Evolutionary conservation across 2,797 vertebrate species (phyloP).

Genomic region (Poecilia wingei): DNA sequence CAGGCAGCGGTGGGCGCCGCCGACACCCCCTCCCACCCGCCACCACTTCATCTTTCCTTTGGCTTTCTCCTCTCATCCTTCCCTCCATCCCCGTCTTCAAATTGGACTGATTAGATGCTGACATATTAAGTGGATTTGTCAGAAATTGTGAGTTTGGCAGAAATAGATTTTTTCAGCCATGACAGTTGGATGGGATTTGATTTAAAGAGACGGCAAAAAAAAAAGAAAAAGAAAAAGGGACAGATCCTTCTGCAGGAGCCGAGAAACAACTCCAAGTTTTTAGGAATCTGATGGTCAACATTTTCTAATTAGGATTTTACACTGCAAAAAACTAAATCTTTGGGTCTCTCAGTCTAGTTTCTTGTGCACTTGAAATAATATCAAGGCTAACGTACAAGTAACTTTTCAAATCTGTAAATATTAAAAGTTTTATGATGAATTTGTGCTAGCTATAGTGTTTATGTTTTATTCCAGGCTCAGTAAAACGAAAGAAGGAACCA

Average conservation of each 20-base stretch:
- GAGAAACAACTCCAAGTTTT: background rate
- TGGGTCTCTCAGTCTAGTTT: no score
- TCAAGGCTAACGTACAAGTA: no score
- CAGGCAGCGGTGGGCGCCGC: constrained; percentile 61
- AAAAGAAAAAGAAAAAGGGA: background rate
- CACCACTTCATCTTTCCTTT: constrained; percentile 38
- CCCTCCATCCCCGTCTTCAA: constrained; percentile 46
- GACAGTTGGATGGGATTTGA: constrained; percentile 12
- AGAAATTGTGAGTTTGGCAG: constrained; percentile 6
- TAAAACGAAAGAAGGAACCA: no score
- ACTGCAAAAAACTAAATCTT: no score
- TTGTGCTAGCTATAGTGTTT: no score
- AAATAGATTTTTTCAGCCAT: background rate
- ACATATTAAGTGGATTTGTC: constrained; percentile 29
- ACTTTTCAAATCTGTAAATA: no score
- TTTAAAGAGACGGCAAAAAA: constrained; percentile 12
- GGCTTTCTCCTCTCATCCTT: constrained; percentile 27
- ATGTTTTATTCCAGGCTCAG: no score
- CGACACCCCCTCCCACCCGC: constrained; percentile 17
- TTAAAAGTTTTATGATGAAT: no score
- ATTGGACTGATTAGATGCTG: constrained; percentile 49
- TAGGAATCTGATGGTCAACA: background rate
- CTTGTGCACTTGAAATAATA: no score
- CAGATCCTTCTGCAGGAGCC: background rate
- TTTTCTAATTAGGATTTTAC: background rate